These are phyloP conservation scores for Brachystomella parvula DNA, from an alignment of 1,140 invertebrate species.

Conservation along the genomic window DNA sequence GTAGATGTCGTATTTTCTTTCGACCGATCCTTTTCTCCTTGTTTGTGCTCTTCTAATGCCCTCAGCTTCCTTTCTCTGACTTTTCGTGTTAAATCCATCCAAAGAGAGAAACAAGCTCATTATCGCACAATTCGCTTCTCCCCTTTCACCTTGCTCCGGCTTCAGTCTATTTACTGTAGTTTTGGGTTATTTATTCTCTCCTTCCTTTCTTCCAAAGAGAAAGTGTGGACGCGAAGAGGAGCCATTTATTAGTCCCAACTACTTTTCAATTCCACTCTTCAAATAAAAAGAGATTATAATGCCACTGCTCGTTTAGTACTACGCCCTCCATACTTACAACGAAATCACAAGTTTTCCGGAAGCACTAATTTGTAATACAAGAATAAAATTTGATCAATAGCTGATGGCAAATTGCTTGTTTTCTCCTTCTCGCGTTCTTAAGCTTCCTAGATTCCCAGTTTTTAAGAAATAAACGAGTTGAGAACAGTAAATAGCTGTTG, in stretches of 20 bases:
- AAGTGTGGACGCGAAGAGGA: neutral
- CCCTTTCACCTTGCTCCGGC: neutral
- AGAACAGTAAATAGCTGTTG: too few relatives aligned
- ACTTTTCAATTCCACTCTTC: neutral
- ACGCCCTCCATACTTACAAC: neutral
- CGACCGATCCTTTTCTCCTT: neutral
- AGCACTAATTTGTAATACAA: too few relatives aligned
- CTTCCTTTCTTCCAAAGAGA: neutral
- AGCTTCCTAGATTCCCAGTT: too few relatives aligned
- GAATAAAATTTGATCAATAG: too few relatives aligned
- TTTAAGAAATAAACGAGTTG: too few relatives aligned
- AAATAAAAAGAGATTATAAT: too few relatives aligned
- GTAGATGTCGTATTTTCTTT: neutral
- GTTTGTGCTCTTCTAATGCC: neutral
- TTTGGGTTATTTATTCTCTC: conserved; percentile 5
- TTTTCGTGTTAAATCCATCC: neutral
- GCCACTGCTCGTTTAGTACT: too few relatives aligned
- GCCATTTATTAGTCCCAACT: neutral
- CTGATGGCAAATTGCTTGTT: too few relatives aligned
- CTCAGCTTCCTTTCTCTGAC: neutral
- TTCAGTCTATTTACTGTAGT: conserved; percentile 6
- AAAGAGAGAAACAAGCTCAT: conserved; percentile 23
- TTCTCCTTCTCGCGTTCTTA: too few relatives aligned
- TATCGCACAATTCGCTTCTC: conserved; percentile 17
- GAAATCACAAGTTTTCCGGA: too few relatives aligned